Conservation (phyloP, 2,797 vertebrate species). For the Chromis chromis region DNA sequence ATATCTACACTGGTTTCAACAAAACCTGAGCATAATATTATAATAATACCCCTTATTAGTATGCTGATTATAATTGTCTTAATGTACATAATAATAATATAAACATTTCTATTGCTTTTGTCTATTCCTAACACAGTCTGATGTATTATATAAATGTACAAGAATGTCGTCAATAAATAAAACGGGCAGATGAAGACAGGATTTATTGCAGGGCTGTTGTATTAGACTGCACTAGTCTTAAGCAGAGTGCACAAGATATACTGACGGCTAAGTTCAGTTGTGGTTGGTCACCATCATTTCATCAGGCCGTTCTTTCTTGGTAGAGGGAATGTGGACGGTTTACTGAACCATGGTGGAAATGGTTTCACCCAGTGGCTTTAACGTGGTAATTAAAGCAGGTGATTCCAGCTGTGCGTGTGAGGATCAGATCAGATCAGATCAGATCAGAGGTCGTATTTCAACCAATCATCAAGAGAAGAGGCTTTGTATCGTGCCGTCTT, state of each 20-base stretch:
- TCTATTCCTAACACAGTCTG: too few species aligned
- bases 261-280: not conserved
- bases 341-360: constrained; percentile 7
- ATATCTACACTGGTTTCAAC: too few species aligned
- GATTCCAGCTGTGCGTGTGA: not conserved
- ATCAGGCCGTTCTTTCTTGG: not conserved
- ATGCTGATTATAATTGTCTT: too few species aligned
- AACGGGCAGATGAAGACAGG: not conserved
- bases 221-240: not conserved
- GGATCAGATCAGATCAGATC: not conserved
- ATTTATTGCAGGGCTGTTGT: not conserved
- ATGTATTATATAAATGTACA: too few species aligned
- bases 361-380: constrained; percentile 14
- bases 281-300: not conserved
- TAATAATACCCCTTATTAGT: too few species aligned
- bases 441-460: not conserved
- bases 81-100: too few species aligned
- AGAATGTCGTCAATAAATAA: not conserved
- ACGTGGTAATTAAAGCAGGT: constrained; percentile 21
- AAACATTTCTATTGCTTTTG: too few species aligned
- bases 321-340: not conserved
- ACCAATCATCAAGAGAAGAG: not conserved
- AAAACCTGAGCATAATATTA: too few species aligned
- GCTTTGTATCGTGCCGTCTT: not conserved
- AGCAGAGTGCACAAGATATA: not conserved